phyloP scores from a whole-genome alignment of 2,113 vertebrate genomes.

The Noctilio leporinus region DNA sequence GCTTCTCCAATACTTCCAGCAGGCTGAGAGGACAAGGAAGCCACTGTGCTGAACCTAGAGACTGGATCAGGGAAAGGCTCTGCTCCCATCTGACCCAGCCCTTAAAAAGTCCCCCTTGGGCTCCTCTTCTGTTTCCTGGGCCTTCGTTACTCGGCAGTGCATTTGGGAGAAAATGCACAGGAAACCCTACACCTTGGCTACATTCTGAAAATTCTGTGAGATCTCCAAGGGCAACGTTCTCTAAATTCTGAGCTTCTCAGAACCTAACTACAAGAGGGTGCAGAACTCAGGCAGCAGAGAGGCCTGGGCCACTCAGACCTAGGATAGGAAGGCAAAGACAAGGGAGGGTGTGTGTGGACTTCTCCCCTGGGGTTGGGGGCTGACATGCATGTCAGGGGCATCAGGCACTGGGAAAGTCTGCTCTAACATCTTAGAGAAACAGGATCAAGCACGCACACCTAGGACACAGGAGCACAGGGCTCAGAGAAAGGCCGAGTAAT shows the following conservation, averaged over 20 bases:
- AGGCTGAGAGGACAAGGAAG: not conserved
- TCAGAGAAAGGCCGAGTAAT: not conserved
- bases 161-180: not conserved
- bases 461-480: not conserved
- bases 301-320: not conserved
- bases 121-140: not conserved
- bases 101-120: not conserved
- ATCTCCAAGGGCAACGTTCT: not conserved
- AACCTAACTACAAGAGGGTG: not conserved
- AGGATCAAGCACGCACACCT: not conserved
- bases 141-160: not conserved
- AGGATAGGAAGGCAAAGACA: not conserved
- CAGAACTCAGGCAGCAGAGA: not conserved
- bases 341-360: not conserved
- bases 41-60: not conserved
- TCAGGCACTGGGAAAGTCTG: not conserved
- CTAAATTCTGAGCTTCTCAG: not conserved
- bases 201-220: not conserved
- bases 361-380: not conserved
- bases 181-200: not conserved
- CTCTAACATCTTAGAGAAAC: not conserved
- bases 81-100: not conserved
- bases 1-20: not conserved
- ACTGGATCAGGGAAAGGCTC: conserved; percentile 17
- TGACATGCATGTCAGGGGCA: accelerated